Percentiles rank a stretch among this genome's conserved stretches.
phyloP scores from a whole-genome alignment of 2,113 vertebrate genomes.

The Sigmodon hispidus region DNA sequence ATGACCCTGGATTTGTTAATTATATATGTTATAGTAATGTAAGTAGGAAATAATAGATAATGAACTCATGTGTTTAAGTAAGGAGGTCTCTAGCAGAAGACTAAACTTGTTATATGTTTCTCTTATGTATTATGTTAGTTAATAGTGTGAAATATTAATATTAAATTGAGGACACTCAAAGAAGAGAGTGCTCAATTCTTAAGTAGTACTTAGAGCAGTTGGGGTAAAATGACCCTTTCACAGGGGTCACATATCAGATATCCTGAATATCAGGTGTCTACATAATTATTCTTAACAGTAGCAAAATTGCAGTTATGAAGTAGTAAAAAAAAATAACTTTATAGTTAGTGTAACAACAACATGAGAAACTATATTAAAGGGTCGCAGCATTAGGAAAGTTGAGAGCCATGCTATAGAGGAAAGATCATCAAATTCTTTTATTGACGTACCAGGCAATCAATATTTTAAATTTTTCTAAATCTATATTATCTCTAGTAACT shows the following conservation, averaged over 20 bases:
- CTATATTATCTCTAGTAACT: background rate
- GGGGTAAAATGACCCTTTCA: background rate
- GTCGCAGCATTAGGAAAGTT: background rate
- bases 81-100: conserved; percentile 21
- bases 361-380: background rate
- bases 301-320: background rate
- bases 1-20: background rate
- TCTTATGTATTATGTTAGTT: background rate
- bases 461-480: conserved; percentile 25
- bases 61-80: background rate
- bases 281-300: background rate
- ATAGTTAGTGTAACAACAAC: background rate
- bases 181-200: conserved; percentile 7
- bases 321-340: background rate
- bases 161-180: background rate
- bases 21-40: background rate
- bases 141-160: background rate
- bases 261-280: background rate
- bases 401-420: background rate
- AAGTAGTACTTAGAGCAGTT: background rate
- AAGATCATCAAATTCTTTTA: background rate
- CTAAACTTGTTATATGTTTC: background rate
- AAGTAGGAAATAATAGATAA: background rate
- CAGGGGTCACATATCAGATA: background rate
- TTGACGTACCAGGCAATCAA: background rate